phyloP scores from a whole-genome alignment of 2,888 invertebrate species.

The Resseliella maxima region DNA sequence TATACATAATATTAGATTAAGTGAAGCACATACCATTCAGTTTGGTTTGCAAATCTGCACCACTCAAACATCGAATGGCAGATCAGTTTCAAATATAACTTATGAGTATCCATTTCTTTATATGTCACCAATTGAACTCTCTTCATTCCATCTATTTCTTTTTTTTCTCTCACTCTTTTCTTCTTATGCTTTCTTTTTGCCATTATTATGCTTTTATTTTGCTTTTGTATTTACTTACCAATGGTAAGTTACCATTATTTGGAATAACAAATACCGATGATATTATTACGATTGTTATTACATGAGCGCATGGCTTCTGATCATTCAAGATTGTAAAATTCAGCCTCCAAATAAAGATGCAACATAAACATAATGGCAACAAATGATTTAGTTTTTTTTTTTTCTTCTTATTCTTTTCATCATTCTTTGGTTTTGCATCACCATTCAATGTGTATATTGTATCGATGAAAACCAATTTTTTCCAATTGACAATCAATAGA shows the following conservation, averaged over 20 bases:
- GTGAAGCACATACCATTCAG: neutral
- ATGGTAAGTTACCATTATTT: too few species aligned
- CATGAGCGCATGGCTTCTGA: neutral
- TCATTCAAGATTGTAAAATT: neutral
- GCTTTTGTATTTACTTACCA: too few species aligned
- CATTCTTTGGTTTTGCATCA: neutral
- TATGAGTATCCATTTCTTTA: neutral
- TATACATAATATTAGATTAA: constrained; percentile 44
- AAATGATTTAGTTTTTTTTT: too few species aligned
- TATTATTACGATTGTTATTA: constrained; percentile 36
- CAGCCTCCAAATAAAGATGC: neutral
- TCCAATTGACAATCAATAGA: constrained; percentile 36
- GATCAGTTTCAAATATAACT: constrained; percentile 23
- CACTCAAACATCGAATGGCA: neutral
- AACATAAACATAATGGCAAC: neutral
- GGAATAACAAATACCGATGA: constrained; percentile 1
- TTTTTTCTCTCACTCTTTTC: neutral
- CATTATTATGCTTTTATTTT: neutral
- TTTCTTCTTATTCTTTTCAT: neutral
- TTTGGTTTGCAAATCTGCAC: neutral
- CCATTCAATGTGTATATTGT: neutral
- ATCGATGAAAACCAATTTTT: neutral
- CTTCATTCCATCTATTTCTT: neutral
- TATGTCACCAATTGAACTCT: constrained; percentile 20
- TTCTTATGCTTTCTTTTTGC: neutral